Base-by-base conservation (phyloP, 2,113 vertebrate species). In the Nibea coibor region DNA sequence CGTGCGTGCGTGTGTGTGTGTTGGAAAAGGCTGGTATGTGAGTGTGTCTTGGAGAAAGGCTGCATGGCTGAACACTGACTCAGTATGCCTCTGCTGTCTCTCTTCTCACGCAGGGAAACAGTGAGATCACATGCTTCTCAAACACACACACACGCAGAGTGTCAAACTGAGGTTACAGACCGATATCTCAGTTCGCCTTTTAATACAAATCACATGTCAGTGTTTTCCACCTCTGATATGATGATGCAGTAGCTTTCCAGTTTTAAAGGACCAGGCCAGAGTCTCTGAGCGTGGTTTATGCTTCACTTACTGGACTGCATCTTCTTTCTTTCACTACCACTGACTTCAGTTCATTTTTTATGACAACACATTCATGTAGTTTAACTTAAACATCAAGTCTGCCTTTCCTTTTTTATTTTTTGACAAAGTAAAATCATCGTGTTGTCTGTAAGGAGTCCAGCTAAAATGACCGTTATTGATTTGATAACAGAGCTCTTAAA, bases 11-110 rank as follows among this genome's bases (percentile, higher is more conserved):
- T 65, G 59, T 66, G 62, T 80, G 67, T 80, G 50, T 61, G 69
- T 69, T 73, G 70, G 35, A 81, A 77, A 73, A 39, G 66, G 26
- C 58, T 72, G 78, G 82, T 75, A 64, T 87, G 64, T 26, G 62
- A 53, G 76, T 84, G 70, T 75, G 58, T 67, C n/a, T 81, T n/a
- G 8, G 28, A 78, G 54, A 61, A 69, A 35, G 64, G 65, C 81
- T 77, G 75, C 72, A 61, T 88, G 88, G 82, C 79, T 90, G 85
- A 84, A 84, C 80, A 72, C 85, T 80, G 89, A 78, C 76, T 90
- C 88, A 86, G 85, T 88, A 53, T 89, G 84, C 71, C 31, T 87
- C 80, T 43, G 83, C 82, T 69, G 81, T 81, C 72, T 90, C 59
- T 84, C 64, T 73, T 80, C 86, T 87, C 87, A 89, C 75, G 78